Evolutionary conservation across 2,113 vertebrate species (phyloP).

Genomic region (Nesogale talazaci): DNA sequence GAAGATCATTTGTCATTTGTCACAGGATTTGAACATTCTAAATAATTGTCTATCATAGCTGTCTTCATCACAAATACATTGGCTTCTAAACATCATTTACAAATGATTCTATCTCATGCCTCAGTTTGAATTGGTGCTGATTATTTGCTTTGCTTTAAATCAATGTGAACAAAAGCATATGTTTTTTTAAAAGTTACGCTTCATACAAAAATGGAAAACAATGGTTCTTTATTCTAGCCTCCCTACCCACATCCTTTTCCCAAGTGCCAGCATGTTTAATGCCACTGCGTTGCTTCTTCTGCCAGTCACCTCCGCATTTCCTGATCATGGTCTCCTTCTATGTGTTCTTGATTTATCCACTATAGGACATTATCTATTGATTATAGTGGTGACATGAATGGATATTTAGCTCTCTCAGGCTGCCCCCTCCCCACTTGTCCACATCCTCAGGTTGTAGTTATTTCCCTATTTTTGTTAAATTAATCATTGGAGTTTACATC

Average conservation of each 20-base stretch:
- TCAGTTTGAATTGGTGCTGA: conserved; percentile 39
- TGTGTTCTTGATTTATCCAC: conserved; percentile 67
- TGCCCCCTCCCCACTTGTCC: conserved; percentile 58
- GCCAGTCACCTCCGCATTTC: conserved; percentile 3
- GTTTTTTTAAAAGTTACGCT: conserved; percentile 14
- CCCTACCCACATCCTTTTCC: not conserved
- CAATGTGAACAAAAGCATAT: conserved; percentile 8
- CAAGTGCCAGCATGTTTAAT: conserved; percentile 49
- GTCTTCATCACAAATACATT: conserved; percentile 71
- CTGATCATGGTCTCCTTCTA: conserved; percentile 53
- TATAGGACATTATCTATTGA: conserved; percentile 60
- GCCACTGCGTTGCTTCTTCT: conserved; percentile 27
- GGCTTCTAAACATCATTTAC: conserved; percentile 48
- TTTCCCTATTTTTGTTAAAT: conserved; percentile 72
- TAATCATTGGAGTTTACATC: conserved; percentile 59
- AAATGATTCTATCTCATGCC: conserved; percentile 33
- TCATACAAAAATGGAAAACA: conserved; percentile 37
- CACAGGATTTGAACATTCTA: conserved; percentile 47
- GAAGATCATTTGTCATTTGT: conserved; percentile 75
- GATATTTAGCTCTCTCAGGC: conserved; percentile 64
- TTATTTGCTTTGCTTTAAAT: conserved; percentile 59
- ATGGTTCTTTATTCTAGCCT: not conserved
- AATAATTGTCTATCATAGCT: conserved; percentile 24
- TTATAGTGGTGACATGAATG: conserved; percentile 63
- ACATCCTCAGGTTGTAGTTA: conserved; percentile 63